phyloP scores from a whole-genome alignment of 2,797 vertebrate genomes.

The Adrianichthys oophorus region DNA sequence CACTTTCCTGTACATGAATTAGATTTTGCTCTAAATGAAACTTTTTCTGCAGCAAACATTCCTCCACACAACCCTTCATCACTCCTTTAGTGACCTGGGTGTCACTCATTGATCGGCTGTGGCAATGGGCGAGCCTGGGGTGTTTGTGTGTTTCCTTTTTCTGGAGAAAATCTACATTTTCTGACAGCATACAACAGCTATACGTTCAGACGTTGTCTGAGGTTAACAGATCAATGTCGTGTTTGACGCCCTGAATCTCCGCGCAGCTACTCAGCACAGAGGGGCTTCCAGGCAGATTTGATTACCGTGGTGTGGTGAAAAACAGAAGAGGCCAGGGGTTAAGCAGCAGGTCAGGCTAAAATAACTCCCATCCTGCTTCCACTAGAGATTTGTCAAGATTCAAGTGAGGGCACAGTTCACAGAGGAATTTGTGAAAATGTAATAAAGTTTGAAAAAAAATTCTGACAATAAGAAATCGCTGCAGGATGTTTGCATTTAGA shows the following conservation, averaged over 20 bases:
- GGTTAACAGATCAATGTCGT: constrained; percentile 48
- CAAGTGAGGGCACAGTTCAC: constrained; percentile 16
- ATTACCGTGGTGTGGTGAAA: constrained; percentile 22
- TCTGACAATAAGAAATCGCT: constrained; percentile 6
- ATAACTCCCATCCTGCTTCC: constrained; percentile 14
- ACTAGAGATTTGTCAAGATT: constrained; percentile 23
- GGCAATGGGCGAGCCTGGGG: neutral
- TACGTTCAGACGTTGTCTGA: constrained; percentile 25
- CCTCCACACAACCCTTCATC: neutral
- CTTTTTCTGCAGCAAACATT: neutral
- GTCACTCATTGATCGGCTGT: constrained; percentile 10
- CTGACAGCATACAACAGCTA: constrained; percentile 12
- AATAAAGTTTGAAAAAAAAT: constrained; percentile 19
- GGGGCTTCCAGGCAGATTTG: constrained; percentile 22
- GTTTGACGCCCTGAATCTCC: constrained; percentile 21
- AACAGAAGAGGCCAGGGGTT: neutral
- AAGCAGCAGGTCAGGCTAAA: constrained; percentile 37
- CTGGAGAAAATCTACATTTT: constrained; percentile 24
- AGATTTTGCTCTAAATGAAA: neutral
- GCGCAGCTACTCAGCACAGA: constrained; percentile 12
- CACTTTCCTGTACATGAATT: constrained; percentile 11
- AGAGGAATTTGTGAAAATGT: constrained; percentile 2
- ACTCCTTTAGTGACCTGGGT: constrained; percentile 1
- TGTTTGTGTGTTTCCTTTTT: constrained; percentile 2
- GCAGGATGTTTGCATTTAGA: constrained; percentile 29